Base-by-base conservation (phyloP, 2,888 invertebrate genomes). In the Helleia helle region DNA sequence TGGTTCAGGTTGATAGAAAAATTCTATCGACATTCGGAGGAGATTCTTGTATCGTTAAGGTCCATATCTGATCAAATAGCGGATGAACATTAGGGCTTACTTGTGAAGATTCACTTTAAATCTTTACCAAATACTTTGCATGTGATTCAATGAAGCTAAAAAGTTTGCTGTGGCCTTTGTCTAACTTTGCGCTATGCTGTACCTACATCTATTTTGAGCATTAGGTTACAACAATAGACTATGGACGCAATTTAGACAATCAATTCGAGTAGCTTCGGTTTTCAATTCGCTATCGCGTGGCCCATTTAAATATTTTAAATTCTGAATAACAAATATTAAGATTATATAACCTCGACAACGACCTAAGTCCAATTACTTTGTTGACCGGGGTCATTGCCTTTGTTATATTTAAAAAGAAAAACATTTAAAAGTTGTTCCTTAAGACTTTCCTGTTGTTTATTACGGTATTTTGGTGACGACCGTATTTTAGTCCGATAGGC, bases 271-370 rank as follows among this genome's bases (percentile, higher is more conserved):
- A 18, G 11, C 17, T 31, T 31, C 31, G 7, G 15, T 17, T 15
- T 31, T 22, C 2, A 22, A 31, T 15, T 11, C 31, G 31, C 31
- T 18, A 31, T 31, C 31, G 31, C 9, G 18, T 18, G 30, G 8
- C 17, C 30, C 15, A 30, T 30, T 30, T 18, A 9, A 31, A 31
- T 31, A 31, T 31, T 30, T 30, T 18, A 9, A 31, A 31, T 31
- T 31, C 31, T 17, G 17, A 31, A 31, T 31, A 11, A 31, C 11
- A 31, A 31, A 11, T 17, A 9, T 15, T 17, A 7, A 31, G 31
- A 18, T 31, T 31, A 18, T 31, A 11, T 31, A 31, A 31, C 18
- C 11, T 9, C 7, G 6, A 22, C 22, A 6, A 31, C 31, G 17
- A 31, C 18, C 17, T 17, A 31, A 2, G 9, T 6, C 7, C 9